Conservation (phyloP, 2,113 vertebrate genomes). For the Pterocles gutturalis region DNA sequence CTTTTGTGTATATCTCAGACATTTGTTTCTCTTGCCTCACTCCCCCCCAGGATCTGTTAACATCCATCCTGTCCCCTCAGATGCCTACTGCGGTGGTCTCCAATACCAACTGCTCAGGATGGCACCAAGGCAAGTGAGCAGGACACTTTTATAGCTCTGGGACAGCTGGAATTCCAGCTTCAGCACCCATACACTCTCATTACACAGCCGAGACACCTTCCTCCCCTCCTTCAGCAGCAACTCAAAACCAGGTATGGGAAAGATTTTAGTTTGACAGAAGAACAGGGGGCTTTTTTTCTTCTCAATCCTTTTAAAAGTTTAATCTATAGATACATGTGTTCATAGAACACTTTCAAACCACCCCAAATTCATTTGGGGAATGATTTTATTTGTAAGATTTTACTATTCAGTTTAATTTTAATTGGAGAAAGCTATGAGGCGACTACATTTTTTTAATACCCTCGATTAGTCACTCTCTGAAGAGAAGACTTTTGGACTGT, state of each 20-base stretch:
- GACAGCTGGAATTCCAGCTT: neutral
- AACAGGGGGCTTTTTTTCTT: neutral
- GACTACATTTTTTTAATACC: neutral
- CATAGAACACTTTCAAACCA: neutral
- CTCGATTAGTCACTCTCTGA: neutral
- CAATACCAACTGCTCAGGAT: neutral
- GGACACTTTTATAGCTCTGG: fast-evolving
- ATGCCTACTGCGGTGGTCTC: neutral
- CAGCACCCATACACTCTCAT: neutral
- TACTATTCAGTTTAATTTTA: neutral
- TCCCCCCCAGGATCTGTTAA: neutral
- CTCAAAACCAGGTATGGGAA: neutral
- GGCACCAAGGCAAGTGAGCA: neutral
- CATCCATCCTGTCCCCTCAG: neutral
- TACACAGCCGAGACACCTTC: neutral
- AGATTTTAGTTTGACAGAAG: neutral
- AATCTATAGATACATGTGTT: neutral
- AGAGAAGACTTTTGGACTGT: neutral
- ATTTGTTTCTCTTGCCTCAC: neutral
- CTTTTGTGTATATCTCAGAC: fast-evolving
- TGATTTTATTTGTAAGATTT: neutral
- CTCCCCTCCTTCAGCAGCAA: neutral
- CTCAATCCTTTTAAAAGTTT: neutral
- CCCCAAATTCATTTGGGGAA: neutral
- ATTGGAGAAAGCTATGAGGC: neutral